A percentile compares a stretch with the other conserved stretches of the same genome.
Conservation (phyloP, 2,888 invertebrate species). For the Microplitis deprimator region DNA sequence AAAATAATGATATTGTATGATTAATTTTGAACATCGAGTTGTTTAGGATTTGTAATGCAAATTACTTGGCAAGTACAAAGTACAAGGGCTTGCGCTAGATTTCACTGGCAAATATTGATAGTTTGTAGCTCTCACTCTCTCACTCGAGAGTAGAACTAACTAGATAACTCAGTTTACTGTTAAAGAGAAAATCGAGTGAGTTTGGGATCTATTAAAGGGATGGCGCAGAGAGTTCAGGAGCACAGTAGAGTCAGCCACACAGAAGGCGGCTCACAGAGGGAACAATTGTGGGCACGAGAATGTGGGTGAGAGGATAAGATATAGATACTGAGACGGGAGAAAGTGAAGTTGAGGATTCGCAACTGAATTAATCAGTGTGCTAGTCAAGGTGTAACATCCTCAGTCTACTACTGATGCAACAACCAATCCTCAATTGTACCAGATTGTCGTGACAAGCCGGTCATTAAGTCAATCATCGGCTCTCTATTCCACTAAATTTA, state of each 20-base stretch:
- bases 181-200: slow-evolving; percentile 7
- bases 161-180: neutral
- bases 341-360: slow-evolving; percentile 31
- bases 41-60: slow-evolving; percentile 26
- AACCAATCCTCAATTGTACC: slow-evolving; percentile 14
- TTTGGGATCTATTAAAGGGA: slow-evolving; percentile 26
- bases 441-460: slow-evolving; percentile 13
- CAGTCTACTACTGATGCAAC: slow-evolving; percentile 1
- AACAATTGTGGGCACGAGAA: slow-evolving; percentile 36
- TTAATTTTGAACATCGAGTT: slow-evolving; percentile 6
- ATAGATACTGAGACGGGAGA: slow-evolving; percentile 37
- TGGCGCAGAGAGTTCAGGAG: neutral
- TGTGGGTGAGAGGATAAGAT: slow-evolving; percentile 46
- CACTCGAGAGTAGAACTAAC: neutral
- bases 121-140: slow-evolving; percentile 23
- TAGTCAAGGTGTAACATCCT: slow-evolving; percentile 21
- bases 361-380: slow-evolving; percentile 40
- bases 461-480: slow-evolving; percentile 2
- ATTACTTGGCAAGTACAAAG: slow-evolving; percentile 31
- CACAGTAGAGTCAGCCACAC: slow-evolving; percentile 39
- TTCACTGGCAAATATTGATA: slow-evolving; percentile 44
- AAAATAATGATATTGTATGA: neutral
- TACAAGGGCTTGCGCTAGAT: slow-evolving; percentile 34
- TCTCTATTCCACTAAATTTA: slow-evolving; percentile 23
- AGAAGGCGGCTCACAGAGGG: neutral